Percentiles rank a stretch among this genome's conserved stretches.
These are phyloP conservation scores for Euwallacea similis DNA, from an alignment of 1,140 invertebrate species.

Conservation along the genomic window DNA sequence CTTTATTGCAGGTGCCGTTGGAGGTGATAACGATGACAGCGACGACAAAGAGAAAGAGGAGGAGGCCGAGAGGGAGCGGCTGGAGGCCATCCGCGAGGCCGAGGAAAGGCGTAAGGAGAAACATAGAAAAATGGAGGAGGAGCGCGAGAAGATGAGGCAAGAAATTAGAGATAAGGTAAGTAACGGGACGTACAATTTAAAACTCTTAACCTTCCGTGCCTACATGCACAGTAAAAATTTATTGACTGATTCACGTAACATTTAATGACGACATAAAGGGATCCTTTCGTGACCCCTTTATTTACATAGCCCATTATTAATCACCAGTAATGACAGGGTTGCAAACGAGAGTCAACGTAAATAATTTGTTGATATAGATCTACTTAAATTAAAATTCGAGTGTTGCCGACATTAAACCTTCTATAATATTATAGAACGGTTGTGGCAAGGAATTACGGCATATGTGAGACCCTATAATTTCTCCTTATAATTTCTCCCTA, in stretches of 20 bases:
- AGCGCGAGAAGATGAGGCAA: slow-evolving; percentile 96
- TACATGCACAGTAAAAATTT: not conserved
- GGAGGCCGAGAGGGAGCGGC: slow-evolving; percentile 90
- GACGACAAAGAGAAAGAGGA: slow-evolving; percentile 94
- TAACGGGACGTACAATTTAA: not conserved
- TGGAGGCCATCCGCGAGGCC: slow-evolving; percentile 90
- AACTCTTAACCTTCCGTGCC: not conserved
- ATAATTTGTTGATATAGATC: too few relatives aligned
- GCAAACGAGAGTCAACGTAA: not conserved
- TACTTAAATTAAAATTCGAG: too few relatives aligned
- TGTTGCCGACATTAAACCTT: too few relatives aligned
- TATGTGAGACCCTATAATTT: too few relatives aligned
- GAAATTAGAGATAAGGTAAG: slow-evolving; percentile 95
- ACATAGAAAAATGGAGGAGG: slow-evolving; percentile 97
- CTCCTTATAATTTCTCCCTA: too few relatives aligned
- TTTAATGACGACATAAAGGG: not conserved
- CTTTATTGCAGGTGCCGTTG: slow-evolving; percentile 73
- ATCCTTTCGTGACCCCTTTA: not conserved
- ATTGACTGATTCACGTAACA: not conserved
- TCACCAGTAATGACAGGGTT: not conserved
- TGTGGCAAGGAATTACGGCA: too few relatives aligned
- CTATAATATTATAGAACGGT: too few relatives aligned
- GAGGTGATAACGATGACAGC: slow-evolving; percentile 84
- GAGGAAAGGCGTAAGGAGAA: slow-evolving; percentile 95
- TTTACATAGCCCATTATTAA: not conserved